Evolutionary conservation across 2,113 vertebrate species (phyloP).

Genomic region (Tor tambroides): DNA sequence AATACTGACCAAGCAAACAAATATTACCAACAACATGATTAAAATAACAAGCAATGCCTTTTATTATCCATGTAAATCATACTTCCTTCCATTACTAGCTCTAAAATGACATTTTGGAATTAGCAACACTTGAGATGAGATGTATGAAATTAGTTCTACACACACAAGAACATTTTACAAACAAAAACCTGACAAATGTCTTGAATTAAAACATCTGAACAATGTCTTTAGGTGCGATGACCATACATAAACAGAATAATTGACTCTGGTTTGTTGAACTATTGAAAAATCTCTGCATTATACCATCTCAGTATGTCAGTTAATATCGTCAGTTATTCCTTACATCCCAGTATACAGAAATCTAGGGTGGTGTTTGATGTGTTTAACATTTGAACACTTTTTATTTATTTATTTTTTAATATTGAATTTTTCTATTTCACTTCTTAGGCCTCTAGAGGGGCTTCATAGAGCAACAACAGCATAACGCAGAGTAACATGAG

Average conservation of each 20-base stretch:
- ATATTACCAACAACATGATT: too few species aligned
- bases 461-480: neutral
- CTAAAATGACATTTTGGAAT: neutral
- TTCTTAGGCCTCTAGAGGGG: too few species aligned
- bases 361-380: neutral
- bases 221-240: neutral
- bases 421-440: neutral
- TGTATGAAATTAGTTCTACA: too few species aligned
- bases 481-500: constrained; percentile 8
- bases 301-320: too few species aligned
- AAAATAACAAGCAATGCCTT: neutral
- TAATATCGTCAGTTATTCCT: neutral
- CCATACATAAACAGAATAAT: neutral
- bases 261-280: neutral
- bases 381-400: neutral
- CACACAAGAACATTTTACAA: neutral
- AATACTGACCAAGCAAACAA: too few species aligned
- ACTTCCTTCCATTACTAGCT: neutral
- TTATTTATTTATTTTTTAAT: neutral
- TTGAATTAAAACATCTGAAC: neutral
- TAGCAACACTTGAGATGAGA: neutral
- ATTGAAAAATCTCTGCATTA: neutral
- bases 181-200: neutral
- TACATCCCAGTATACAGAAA: neutral
- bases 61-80: neutral